phyloP scores from a whole-genome alignment of 1,140 invertebrate genomes.

The Heliothis subflexa region DNA sequence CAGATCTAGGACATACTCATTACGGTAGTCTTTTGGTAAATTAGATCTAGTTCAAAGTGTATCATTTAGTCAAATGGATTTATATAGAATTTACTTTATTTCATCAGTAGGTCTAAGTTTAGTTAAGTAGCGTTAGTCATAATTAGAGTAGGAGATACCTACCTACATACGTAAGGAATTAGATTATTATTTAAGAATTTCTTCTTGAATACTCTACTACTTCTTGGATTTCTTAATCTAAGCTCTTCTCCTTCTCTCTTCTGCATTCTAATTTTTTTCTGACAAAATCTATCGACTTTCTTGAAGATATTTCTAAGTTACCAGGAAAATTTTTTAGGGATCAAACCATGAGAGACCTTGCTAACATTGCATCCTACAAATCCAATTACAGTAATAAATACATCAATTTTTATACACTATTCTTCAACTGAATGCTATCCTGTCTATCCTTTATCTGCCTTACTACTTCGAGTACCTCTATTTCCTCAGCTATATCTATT shows the following conservation, averaged over 20 bases:
- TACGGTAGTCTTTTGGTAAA: not conserved
- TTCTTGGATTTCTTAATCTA: not conserved
- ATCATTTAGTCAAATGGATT: slow-evolving; percentile 63
- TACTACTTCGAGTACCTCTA: no score
- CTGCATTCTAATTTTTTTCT: no score
- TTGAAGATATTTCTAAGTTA: no score
- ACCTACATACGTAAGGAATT: slow-evolving; percentile 33
- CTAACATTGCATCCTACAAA: no score
- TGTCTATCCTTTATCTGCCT: no score
- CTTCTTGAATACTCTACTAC: not conserved
- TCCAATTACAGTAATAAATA: no score
- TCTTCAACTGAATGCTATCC: no score
- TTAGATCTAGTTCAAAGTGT: not conserved
- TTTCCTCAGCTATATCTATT: not conserved
- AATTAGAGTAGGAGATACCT: slow-evolving; percentile 22
- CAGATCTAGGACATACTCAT: no score
- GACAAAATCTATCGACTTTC: no score
- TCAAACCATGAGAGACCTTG: no score
- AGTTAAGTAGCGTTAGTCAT: slow-evolving; percentile 11
- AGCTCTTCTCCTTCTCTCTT: not conserved
- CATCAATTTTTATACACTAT: no score
- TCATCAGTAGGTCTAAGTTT: slow-evolving; percentile 26
- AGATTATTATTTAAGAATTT: slow-evolving; percentile 7
- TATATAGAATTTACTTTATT: slow-evolving; percentile 20
- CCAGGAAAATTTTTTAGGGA: no score